Percentiles rank a stretch among this genome's conserved stretches.
Evolutionary conservation across 2,113 vertebrate genomes (phyloP).

Genomic region (Otus sunia): DNA sequence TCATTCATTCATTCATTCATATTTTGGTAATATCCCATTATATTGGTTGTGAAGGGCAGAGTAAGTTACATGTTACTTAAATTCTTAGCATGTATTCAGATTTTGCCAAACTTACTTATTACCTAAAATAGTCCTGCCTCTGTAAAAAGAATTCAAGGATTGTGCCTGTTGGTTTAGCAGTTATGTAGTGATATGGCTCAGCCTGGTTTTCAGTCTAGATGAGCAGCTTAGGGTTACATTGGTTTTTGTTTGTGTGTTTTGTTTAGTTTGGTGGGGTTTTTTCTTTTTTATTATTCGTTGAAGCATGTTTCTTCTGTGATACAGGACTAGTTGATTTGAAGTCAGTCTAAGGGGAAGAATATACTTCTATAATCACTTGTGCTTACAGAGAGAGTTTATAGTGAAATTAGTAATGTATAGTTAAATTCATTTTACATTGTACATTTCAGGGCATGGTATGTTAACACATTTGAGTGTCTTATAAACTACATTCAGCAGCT

Average conservation of each 20-base stretch:
- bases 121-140: neutral
- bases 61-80: neutral
- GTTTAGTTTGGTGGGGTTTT: neutral
- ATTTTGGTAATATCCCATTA: neutral
- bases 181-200: neutral
- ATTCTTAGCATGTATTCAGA: neutral
- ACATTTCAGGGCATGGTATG: neutral
- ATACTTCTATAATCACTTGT: neutral
- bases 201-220: neutral
- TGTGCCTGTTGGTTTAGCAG: neutral
- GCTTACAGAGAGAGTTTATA: neutral
- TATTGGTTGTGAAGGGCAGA: neutral
- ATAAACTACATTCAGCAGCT: neutral
- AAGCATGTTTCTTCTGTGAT: neutral
- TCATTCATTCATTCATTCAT: neutral
- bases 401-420: neutral
- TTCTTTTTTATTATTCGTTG: neutral
- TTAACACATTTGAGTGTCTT: neutral
- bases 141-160: neutral
- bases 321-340: neutral
- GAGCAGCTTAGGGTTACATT: neutral
- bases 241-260: neutral
- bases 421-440: neutral
- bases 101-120: neutral
- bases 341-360: neutral